Base-by-base conservation (phyloP, 2,888 invertebrate genomes). In the Cenopis cana region DNA sequence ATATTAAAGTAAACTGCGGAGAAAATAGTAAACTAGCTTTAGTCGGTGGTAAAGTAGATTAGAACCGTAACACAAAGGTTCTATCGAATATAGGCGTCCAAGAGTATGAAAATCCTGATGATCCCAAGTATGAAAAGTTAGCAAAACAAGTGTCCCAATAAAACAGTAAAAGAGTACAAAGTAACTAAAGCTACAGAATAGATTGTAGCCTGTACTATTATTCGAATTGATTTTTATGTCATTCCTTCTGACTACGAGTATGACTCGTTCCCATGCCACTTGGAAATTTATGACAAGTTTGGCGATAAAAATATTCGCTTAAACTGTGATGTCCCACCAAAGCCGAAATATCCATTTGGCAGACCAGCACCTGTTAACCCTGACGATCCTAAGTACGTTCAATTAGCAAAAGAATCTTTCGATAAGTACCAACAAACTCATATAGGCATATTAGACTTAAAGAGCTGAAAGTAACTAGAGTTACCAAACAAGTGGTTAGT, bases 131-230 rank as follows among this genome's bases (percentile, higher is more conserved):
- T 38, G 24, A 57, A 24, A 18, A 10, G 17, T 56, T 73, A 18
- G 73, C 71, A 9, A 56, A 82, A 33, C 76, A 85, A 57, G 82
- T 81, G 4, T 69, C 87, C 17, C 57, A 75, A 50, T 50, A 61
- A 67, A 20, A 65, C 74, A 59, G 73, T 80, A 69, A 79, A 76
- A 56, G 73, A 79, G 41, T 78, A 85, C 0, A 76, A 89, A 74
- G 76, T 93, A 6, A 75, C 81, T 17, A 81, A 84, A 3, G 91
- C 89, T 0, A 83, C 85, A 0, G 73, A 69, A 9, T 92, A 94
- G 81, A 82, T 93, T 4, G 94, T 94, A 0, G 85, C 94, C n/a
- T 88, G 85, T 54, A 82, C 87, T 0, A 82, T 88, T 75, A 76
- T 94, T 1, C 69, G 72, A 17, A 81, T 85, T 50, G 56, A 77